Conservation (phyloP, 2,888 invertebrate species). For the Tachina fera region DNA sequence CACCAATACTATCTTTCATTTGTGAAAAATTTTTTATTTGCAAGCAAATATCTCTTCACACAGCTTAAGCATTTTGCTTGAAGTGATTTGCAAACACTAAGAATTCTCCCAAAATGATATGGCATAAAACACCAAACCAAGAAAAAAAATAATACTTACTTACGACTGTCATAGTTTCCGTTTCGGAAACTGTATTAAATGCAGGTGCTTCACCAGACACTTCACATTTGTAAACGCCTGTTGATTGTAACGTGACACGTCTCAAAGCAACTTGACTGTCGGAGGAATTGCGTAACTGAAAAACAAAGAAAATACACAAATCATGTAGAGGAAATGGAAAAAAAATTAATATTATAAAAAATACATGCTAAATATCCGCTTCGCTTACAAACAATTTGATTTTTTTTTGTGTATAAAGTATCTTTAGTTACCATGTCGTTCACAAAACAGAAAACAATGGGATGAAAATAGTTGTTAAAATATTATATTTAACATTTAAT, state of each 20-base stretch:
- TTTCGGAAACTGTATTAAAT: conserved; percentile 90
- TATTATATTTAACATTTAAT: conserved; percentile 7
- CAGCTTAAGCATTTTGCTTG: too few relatives aligned
- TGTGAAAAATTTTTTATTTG: too few relatives aligned
- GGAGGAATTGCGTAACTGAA: conserved; percentile 85
- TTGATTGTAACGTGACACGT: conserved; percentile 87
- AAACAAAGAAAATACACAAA: neutral
- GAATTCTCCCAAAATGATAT: too few relatives aligned
- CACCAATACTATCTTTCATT: too few relatives aligned
- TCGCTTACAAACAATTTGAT: too few relatives aligned
- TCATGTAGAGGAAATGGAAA: neutral
- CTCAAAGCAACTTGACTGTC: conserved; percentile 87
- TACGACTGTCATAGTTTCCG: conserved; percentile 89
- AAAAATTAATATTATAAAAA: neutral
- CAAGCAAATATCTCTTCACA: too few relatives aligned
- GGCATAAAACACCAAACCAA: neutral
- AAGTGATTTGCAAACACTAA: too few relatives aligned
- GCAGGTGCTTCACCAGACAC: conserved; percentile 91
- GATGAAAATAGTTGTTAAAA: neutral
- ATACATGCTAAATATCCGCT: neutral
- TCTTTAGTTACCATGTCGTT: neutral
- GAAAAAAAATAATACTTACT: conserved; percentile 84
- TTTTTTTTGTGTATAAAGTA: neutral
- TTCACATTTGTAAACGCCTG: conserved; percentile 90
- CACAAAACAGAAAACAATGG: neutral